These are phyloP conservation scores for Sminthopsis crassicaudata DNA, from an alignment of 2,113 vertebrate genomes.

Conservation along the genomic window DNA sequence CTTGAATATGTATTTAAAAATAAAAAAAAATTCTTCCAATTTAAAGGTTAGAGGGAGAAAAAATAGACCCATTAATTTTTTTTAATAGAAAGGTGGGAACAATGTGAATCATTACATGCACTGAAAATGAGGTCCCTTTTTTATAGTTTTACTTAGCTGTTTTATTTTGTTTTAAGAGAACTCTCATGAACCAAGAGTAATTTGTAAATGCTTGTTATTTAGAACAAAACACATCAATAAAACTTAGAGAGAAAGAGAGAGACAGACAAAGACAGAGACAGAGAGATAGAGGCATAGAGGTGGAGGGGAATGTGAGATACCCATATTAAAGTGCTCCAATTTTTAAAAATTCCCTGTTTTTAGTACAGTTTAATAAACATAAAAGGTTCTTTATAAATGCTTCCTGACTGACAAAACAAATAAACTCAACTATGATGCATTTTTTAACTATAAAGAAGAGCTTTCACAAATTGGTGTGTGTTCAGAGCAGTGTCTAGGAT, in stretches of 20 bases:
- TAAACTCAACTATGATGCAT: neutral
- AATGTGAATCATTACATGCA: neutral
- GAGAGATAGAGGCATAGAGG: neutral
- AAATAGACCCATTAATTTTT: neutral
- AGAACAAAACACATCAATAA: neutral
- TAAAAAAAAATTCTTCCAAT: neutral
- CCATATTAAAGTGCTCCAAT: neutral
- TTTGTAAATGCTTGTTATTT: neutral
- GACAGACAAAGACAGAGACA: neutral
- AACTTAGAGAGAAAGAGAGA: neutral
- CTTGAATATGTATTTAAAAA: neutral
- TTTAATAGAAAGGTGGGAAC: neutral
- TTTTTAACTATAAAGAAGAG: neutral
- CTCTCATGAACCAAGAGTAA: neutral
- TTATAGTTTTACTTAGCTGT: neutral
- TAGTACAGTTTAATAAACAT: neutral
- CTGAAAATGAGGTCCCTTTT: neutral
- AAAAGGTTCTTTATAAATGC: neutral
- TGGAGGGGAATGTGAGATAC: neutral
- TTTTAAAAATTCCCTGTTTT: neutral
- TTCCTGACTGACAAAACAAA: neutral
- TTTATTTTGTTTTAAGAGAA: neutral
- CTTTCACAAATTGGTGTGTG: neutral
- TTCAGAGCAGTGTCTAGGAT: neutral
- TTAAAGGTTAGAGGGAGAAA: neutral